These are phyloP conservation scores for Euzetes globulus DNA, from an alignment of 2,888 invertebrate genomes.

Conservation along the genomic window DNA sequence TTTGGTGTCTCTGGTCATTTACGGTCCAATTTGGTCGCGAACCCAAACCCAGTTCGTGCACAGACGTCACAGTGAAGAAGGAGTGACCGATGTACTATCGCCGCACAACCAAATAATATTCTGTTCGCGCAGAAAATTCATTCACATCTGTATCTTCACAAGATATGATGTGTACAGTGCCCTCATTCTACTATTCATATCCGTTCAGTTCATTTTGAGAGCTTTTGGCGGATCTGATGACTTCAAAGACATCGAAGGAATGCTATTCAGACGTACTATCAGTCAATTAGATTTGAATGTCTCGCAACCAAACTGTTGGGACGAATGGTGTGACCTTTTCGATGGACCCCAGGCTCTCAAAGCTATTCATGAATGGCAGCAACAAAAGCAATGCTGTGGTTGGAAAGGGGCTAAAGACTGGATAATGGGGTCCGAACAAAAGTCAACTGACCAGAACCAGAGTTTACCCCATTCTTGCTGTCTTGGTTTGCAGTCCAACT, in stretches of 20 bases:
- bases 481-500: not conserved
- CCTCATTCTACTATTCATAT: not conserved
- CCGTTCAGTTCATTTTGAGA: not conserved
- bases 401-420: not conserved
- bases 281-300: not conserved
- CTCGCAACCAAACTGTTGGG: not conserved
- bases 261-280: not conserved
- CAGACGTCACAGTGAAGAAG: not conserved
- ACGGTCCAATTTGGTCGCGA: not conserved
- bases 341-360: not conserved
- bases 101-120: not conserved
- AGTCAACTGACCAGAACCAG: not conserved
- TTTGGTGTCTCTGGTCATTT: not conserved
- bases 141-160: not conserved
- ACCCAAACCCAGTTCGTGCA: not conserved
- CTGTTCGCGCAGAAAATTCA: not conserved
- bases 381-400: not conserved
- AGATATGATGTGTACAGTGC: slow-evolving; percentile 1
- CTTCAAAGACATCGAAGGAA: not conserved
- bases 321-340: not conserved
- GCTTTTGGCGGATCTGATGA: not conserved
- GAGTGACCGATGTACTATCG: not conserved
- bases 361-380: not conserved
- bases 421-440: not conserved
- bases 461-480: not conserved